Evolutionary conservation across 1,140 invertebrate species (phyloP).

Genomic region (Pteromalus puparum): DNA sequence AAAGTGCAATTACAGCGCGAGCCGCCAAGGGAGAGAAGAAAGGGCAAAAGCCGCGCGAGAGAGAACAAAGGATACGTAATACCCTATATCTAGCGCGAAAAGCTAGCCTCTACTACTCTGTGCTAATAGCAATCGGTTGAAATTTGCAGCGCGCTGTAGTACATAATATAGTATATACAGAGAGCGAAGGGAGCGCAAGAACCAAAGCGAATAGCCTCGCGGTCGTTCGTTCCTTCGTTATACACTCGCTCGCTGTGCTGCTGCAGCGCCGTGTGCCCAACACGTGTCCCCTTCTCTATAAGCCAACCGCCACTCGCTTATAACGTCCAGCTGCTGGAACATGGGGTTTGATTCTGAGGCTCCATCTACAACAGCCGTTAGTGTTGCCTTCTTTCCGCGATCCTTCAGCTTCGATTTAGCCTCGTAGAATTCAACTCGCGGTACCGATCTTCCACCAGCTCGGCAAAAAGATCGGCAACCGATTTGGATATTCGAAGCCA

Average conservation of each 20-base stretch:
- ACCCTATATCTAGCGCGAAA: neutral
- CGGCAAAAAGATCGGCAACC: too few relatives aligned
- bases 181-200: neutral
- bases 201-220: conserved; percentile 2
- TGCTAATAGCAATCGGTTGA: neutral
- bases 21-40: neutral
- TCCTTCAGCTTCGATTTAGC: neutral
- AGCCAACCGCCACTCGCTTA: neutral
- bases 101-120: neutral
- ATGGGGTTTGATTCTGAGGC: too few relatives aligned
- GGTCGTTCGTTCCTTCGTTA: neutral
- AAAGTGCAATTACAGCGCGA: neutral
- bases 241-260: neutral
- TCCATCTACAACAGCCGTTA: neutral
- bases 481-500: too few relatives aligned
- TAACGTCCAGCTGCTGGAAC: conserved; percentile 10
- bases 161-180: neutral
- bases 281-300: neutral
- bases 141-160: neutral
- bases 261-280: neutral
- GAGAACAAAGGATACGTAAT: neutral
- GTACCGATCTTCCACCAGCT: too few relatives aligned
- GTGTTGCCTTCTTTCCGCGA: neutral
- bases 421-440: neutral
- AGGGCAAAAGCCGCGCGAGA: neutral